Evolutionary conservation across 2,888 invertebrate genomes (phyloP), one percentile per base, ranked within the genome.

Genomic region (Parelbella ahira): DNA sequence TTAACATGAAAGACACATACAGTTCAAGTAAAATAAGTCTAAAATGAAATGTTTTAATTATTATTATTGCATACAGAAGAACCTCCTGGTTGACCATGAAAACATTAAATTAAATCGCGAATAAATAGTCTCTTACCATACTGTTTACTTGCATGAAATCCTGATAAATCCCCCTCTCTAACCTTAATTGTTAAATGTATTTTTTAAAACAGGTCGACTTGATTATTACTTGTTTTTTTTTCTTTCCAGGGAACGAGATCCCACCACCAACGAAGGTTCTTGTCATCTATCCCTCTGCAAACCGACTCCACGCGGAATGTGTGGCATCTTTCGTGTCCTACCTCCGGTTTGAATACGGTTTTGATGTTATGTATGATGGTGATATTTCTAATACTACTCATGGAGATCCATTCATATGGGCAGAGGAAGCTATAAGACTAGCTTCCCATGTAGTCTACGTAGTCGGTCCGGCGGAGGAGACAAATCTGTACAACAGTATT

Each of bases 321-420:
- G 84, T 86, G 0, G 50, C 60, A 0, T 81, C 84, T 0, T 70
- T 86, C 49, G 75, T 83, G 1, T 58, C 50, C 1, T 84, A 79
- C 47, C 65, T 84, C 0, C 74, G 84, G 1, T 59, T 66, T 0
- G 83, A 84, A 32, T 86, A 72, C 54, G 81, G 84, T 1, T 68
- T 84, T 19, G 74, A 79, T 7, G 53, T 87, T 1, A 68, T 79
- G 68, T 80, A 63, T 44, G 86, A 86, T 27, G 77, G 73, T 0
- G 87, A 87, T 21, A 79, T 86, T 4, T 57, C 71, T 0, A 27
- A 45, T 7, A 79, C 83, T 0, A 48, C 72, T 0, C 81, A 82
- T 44, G 68, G 70, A 0, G 82, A 87, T 43, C 87, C 87, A 0
- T 77, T 65, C 56, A 58, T 73, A 1, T 87, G 87, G 87, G 82